These are phyloP conservation scores for Hypotaenidia okinawae DNA, from an alignment of 2,797 vertebrate species.

Conservation along the genomic window DNA sequence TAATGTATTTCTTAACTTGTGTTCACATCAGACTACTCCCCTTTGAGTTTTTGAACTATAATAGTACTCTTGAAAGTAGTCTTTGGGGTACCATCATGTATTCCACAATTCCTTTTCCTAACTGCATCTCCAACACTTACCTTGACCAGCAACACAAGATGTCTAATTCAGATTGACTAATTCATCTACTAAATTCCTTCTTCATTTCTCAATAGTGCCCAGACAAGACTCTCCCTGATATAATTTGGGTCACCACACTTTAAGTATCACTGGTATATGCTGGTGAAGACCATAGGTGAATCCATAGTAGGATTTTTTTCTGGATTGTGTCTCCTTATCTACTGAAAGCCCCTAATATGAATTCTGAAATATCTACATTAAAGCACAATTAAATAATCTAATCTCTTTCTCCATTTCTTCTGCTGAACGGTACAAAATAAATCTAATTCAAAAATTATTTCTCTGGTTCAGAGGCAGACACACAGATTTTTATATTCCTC, in stretches of 20 bases:
- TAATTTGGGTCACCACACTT: neutral
- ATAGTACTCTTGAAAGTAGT: neutral
- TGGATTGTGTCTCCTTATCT: neutral
- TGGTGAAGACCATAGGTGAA: neutral
- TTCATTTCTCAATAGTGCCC: neutral
- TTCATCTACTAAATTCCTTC: neutral
- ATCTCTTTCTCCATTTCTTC: neutral
- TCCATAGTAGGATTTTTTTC: neutral
- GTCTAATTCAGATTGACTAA: neutral
- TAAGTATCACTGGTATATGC: neutral
- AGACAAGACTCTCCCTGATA: neutral
- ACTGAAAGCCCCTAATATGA: neutral
- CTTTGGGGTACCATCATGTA: neutral
- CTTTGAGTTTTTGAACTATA: neutral
- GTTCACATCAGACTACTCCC: neutral
- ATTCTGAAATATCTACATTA: slow-evolving; percentile 15
- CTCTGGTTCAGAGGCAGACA: slow-evolving; percentile 7
- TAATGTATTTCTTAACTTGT: neutral
- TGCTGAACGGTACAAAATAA: slow-evolving; percentile 10
- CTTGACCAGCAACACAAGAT: neutral
- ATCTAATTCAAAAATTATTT: slow-evolving; percentile 53
- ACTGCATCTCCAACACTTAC: neutral
- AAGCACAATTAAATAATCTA: slow-evolving; percentile 34
- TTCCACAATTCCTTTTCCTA: neutral
- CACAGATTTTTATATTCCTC: slow-evolving; percentile 24